These are phyloP conservation scores for Oreortyx pictus DNA, from an alignment of 2,797 vertebrate genomes.

Conservation along the genomic window DNA sequence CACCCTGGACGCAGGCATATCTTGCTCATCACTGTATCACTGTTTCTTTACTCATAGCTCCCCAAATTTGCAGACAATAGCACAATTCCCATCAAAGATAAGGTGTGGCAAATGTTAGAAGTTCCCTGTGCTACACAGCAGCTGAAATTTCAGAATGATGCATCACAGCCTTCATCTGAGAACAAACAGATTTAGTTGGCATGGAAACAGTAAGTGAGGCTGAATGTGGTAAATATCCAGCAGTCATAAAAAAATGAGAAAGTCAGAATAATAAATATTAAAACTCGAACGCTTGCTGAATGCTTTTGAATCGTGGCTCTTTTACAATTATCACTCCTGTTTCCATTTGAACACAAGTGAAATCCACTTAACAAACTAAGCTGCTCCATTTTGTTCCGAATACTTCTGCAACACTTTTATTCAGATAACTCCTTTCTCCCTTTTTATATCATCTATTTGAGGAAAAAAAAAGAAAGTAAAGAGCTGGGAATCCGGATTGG, in stretches of 20 bases:
- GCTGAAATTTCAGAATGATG: conserved; percentile 56
- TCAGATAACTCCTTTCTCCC: conserved; percentile 42
- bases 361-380: conserved; percentile 69
- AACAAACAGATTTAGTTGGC: conserved; percentile 80
- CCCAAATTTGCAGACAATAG: conserved; percentile 12
- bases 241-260: conserved; percentile 74
- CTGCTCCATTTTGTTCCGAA: conserved; percentile 65
- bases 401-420: conserved; percentile 44
- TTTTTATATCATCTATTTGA: conserved; percentile 59
- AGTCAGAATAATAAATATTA: conserved; percentile 77
- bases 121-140: conserved; percentile 45
- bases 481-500: conserved; percentile 61
- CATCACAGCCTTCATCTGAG: conserved; percentile 72
- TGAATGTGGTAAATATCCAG: conserved; percentile 79
- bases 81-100: conserved; percentile 32
- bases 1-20: not conserved
- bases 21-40: not conserved
- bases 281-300: conserved; percentile 71
- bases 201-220: conserved; percentile 76
- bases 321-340: conserved; percentile 74
- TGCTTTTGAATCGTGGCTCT: conserved; percentile 76
- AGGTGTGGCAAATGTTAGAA: conserved; percentile 69
- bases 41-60: not conserved
- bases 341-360: conserved; percentile 72
- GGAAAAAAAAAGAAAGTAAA: conserved; percentile 71